Conservation (phyloP, 2,888 invertebrate genomes). For the Patella pellucida region DNA sequence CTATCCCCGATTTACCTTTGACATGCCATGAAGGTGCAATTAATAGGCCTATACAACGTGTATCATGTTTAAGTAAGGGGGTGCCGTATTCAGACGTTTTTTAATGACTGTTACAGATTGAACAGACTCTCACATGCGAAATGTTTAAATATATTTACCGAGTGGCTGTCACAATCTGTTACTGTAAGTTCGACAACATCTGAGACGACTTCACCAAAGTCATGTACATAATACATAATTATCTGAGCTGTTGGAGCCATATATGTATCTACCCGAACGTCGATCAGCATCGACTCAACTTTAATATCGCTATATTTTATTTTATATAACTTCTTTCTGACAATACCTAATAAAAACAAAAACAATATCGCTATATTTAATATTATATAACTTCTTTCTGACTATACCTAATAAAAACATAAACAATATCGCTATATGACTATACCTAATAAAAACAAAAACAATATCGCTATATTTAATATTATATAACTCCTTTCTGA, state of each 20-base stretch:
- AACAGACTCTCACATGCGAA: no score
- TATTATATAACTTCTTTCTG: neutral
- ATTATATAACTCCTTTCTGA: neutral
- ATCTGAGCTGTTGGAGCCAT: constrained; percentile 10
- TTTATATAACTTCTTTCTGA: neutral
- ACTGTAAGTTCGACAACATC: constrained; percentile 5
- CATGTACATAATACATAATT: constrained; percentile 14
- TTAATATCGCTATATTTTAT: neutral
- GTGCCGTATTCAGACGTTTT: no score
- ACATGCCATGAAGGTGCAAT: no score
- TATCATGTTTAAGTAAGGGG: no score
- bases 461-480: neutral
- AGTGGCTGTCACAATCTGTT: neutral
- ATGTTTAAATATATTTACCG: neutral
- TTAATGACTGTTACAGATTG: no score
- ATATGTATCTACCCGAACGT: neutral
- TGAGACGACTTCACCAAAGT: constrained; percentile 16
- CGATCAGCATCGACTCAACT: neutral
- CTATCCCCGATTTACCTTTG: no score
- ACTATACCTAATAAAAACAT: neutral
- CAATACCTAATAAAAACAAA: neutral
- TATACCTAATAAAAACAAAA: neutral
- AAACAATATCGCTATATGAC: neutral
- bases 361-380: neutral
- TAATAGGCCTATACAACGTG: no score